Base-by-base conservation (phyloP, 2,113 vertebrate genomes). In the Corydoras sp. region DNA sequence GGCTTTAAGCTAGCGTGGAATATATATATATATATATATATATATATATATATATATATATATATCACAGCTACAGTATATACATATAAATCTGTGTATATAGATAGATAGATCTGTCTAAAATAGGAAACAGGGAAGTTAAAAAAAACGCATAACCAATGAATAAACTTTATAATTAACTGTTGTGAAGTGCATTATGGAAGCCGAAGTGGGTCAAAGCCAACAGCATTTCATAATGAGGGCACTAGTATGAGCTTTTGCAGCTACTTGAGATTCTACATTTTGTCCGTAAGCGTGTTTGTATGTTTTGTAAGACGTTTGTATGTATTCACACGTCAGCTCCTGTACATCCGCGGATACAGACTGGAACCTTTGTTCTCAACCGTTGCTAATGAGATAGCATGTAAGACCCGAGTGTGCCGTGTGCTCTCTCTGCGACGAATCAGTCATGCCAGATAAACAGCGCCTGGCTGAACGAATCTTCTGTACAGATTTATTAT, bases 401-500 rank as follows among this genome's bases (percentile, higher is more conserved):
- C 53, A 58, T 48, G 69, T 58, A 58, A 72, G 63, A 62, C 58
- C n/a, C 56, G 49, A 35, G 58, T 15, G 5, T 55, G 58, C 69
- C 71, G 58, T 11, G 50, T 67, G 69, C 51, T 70, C 50, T 70
- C 63, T 31, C 50, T 62, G 56, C 56, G 69, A 62, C 50, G 64
- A 76, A 60, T 76, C 69, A 74, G 72, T 62, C 72, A 74, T 53
- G 65, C 72, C 55, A 49, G 65, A 74, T 74, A 68, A 68, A 68
- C 72, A 55, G 63, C 13, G 5, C 58, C 31, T 24, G 15, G 65
- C 59, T 56, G 65, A 74, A 62, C 58, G 11, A 74, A 56, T 56
- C 64, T 43, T 74, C 65, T 58, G 13, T 49, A 30, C 50, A 68
- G 58, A 30, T 58, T 73, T 73, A 66, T 66, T 56, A 50, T 24